These are phyloP conservation scores for Dinomys branickii DNA, from an alignment of 2,113 vertebrate genomes.

Conservation along the genomic window DNA sequence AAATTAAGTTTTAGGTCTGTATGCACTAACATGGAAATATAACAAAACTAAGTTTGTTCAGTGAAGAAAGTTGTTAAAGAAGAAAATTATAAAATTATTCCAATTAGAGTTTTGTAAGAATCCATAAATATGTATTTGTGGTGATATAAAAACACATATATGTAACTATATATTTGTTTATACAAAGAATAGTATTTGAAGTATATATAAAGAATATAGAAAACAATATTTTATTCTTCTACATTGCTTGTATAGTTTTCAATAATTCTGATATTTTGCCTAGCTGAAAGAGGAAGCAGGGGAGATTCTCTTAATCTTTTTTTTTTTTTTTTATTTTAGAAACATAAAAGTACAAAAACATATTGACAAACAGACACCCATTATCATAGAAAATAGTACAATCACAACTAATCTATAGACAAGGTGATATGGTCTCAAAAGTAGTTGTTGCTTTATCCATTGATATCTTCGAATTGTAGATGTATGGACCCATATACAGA, in stretches of 20 bases:
- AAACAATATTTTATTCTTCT: neutral
- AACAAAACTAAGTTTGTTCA: neutral
- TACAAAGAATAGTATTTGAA: slow-evolving; percentile 15
- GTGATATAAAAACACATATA: neutral
- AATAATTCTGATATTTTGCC: neutral
- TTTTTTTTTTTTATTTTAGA: too few relatives aligned
- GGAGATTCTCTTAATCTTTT: neutral
- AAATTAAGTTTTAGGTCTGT: neutral
- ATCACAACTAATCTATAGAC: too few relatives aligned
- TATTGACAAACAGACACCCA: too few relatives aligned
- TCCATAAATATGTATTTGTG: neutral
- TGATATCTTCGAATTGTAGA: too few relatives aligned
- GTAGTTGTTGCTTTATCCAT: too few relatives aligned
- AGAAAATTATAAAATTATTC: neutral
- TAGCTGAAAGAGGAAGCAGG: neutral
- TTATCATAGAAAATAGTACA: too few relatives aligned
- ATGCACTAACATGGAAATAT: neutral
- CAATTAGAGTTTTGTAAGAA: slow-evolving; percentile 19
- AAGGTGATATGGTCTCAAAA: too few relatives aligned
- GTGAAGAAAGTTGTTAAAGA: neutral
- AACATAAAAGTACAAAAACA: too few relatives aligned
- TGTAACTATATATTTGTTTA: neutral
- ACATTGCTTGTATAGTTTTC: neutral
- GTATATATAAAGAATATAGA: neutral
- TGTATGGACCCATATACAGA: too few relatives aligned